A percentile compares a stretch with the other conserved stretches of the same genome.
Conservation (phyloP, 2,888 invertebrate genomes). For the Agriotes lineatus region DNA sequence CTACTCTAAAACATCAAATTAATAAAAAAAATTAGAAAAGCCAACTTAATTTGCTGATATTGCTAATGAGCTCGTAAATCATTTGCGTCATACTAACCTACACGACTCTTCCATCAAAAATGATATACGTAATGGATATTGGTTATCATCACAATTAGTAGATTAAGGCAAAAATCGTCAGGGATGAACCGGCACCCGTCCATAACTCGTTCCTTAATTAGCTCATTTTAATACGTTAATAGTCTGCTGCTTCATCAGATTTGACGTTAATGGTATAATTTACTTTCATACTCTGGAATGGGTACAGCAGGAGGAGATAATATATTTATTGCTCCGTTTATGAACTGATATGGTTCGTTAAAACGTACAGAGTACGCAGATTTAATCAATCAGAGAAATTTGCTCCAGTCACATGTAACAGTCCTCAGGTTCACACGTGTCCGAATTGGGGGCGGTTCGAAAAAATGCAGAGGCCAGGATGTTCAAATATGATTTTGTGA, state of each 20-base stretch:
- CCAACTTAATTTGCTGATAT: not conserved
- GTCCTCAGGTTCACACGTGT: too few species aligned
- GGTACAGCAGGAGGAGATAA: too few species aligned
- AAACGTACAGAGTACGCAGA: not conserved
- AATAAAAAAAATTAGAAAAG: too few species aligned
- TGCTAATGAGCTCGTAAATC: not conserved
- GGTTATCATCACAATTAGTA: not conserved
- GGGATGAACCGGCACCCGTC: not conserved
- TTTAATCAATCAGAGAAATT: too few species aligned
- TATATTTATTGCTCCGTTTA: not conserved
- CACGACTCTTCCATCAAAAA: not conserved
- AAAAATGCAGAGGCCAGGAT: conserved; percentile 22
- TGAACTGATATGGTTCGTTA: too few species aligned
- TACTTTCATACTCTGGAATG: too few species aligned
- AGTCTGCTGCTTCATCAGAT: too few species aligned
- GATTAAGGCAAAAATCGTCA: not conserved
- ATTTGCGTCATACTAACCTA: not conserved
- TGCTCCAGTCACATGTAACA: too few species aligned
- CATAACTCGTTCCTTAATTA: too few species aligned
- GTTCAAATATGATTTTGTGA: conserved; percentile 40
- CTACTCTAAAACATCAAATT: too few species aligned
- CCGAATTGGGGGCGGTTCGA: conserved; percentile 1
- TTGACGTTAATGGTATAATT: too few species aligned
- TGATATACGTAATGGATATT: not conserved
- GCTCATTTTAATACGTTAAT: too few species aligned